Base-by-base conservation (phyloP, 2,797 vertebrate species). In the Siniperca undulata region DNA sequence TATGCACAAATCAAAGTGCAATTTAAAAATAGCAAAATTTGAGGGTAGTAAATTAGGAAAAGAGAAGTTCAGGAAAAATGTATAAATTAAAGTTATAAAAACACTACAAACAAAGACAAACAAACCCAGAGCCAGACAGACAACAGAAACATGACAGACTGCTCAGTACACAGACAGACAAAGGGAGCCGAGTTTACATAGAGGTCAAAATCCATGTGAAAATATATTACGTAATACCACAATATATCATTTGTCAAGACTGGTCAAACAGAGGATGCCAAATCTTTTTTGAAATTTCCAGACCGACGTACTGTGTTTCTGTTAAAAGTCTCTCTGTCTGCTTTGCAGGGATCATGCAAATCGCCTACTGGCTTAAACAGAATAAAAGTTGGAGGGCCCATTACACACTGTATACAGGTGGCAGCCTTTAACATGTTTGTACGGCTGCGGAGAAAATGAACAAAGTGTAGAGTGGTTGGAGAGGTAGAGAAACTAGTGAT, bases 151-250 rank as follows among this genome's bases (percentile, higher is more conserved):
- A 2, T 64, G 68, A 75, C 2, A 5, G 13, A 34, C 24, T 40
- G 56, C 17, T 84, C 71, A 27, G 61, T 13, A 42, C 16, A 1
- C 80, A 27, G 27, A 40, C 11, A 60, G 17, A 59, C 59, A 73
- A 73, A 76, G n/a, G 2, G 14, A 61, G 20, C 59, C 46, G 69
- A 72, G 88, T 79, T 81, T 74, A 60, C 66, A 53, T 0, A 59
- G 55, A 82, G 71, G 83, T 71, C 67, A 74, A 44, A 66, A 71
- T 62, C 64, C 74, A 66, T 62, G 73, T 56, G 56, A 83, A 78
- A 70, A 74, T 69, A 53, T 52, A 40, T 34, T 3, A 10, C 16
- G 36, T 38, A 74, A 80, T 30, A 61, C 38, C 34, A 58, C 30
- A 42, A 36, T 78, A 24, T 5, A 74, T 87, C 58, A 70, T 22